Evolutionary conservation across 2,797 vertebrate genomes (phyloP), one percentile per base, ranked within the genome.

Genomic region (Hypotaenidia philippensis): DNA sequence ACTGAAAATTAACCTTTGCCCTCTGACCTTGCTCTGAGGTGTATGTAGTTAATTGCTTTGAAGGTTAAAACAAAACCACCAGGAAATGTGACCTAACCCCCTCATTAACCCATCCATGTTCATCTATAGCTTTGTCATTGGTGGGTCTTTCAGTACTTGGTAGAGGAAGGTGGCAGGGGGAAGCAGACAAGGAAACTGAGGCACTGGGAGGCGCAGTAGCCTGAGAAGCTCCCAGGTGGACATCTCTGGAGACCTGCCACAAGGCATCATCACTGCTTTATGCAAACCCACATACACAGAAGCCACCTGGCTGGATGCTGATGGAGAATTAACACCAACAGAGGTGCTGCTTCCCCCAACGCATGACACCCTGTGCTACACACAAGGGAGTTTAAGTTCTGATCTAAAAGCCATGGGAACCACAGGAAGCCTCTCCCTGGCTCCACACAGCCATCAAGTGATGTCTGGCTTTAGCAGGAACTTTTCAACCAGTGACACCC

Each of bases 341-440:
- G 56, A 93, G 23, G 16, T 56, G 44, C 29, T 8, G 9, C 40
- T 75, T 64, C 17, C 56, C 32, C n/a, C 69, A 68, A 5, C 1
- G 0, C 23, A 29, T 1, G 8, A 47, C 32, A 72, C 0, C 1
- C 17, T 22, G 32, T 4, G 18, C 31, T 14, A 32, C 11, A 49
- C 3, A 1, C 44, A 64, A 0, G 0, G 31, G 34, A 72, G 72
- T 38, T 72, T 13, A 36, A 57, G 26, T 49, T 65, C 50, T 34
- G 20, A 50, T 26, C 22, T 41, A 40, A 49, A 75, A 60, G 9
- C 13, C 60, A 22, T 0, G 19, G 60, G 34, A 72, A 85, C 6
- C 50, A 65, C 55, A 91, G 25, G 34, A 71, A 94, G 23, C n/a
- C 26, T 50, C 45, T 78, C 21, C 60, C 45, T 38, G 26, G 32